Percentiles rank a stretch among this genome's conserved stretches.
These are phyloP conservation scores for Agelaius tricolor DNA, from an alignment of 2,113 vertebrate genomes.

Conservation along the genomic window DNA sequence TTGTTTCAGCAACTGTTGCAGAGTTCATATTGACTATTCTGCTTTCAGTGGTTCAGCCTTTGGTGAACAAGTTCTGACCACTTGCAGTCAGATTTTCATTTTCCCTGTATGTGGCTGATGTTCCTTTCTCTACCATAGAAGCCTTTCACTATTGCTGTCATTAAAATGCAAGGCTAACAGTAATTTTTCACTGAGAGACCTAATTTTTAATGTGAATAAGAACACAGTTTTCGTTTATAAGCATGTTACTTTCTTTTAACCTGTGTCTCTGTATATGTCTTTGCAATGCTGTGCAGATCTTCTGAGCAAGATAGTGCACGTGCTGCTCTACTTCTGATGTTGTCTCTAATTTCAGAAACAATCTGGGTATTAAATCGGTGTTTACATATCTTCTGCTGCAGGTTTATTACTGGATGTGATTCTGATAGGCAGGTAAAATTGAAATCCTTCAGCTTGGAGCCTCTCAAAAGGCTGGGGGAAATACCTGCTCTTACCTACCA, in stretches of 20 bases:
- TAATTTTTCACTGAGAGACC: not conserved
- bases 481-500: not conserved
- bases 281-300: not conserved
- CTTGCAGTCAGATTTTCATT: not conserved
- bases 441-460: not conserved
- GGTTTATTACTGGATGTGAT: not conserved
- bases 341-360: conserved; percentile 4
- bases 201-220: not conserved
- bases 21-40: not conserved
- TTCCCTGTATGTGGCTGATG: not conserved
- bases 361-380: not conserved
- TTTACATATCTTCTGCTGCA: not conserved
- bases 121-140: not conserved
- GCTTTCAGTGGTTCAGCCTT: conserved; percentile 5
- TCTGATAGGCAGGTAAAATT: not conserved
- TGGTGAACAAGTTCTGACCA: not conserved
- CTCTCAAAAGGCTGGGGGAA: not conserved
- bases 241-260: not conserved
- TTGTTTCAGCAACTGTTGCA: not conserved
- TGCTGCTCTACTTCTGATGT: not conserved
- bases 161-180: not conserved
- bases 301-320: not conserved
- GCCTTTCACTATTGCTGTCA: not conserved
- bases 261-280: not conserved
- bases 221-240: not conserved